Evolutionary conservation across 1,140 invertebrate genomes (phyloP).

Genomic region (Pseudomyrmex gracilis): DNA sequence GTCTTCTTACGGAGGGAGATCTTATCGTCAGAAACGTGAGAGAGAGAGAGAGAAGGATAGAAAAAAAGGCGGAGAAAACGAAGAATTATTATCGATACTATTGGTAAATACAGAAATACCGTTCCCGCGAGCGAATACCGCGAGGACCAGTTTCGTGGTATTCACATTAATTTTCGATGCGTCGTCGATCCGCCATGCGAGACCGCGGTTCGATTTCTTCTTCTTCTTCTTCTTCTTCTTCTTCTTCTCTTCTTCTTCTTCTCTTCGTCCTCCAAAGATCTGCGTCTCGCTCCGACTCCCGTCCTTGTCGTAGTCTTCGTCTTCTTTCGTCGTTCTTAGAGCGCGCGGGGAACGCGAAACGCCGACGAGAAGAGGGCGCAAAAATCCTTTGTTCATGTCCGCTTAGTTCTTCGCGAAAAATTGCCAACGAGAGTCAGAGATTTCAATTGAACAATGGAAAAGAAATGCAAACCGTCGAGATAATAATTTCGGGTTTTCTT

Average conservation of each 20-base stretch:
- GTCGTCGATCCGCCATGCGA: slow-evolving; percentile 75
- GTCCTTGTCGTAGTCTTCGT: background rate
- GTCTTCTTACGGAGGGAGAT: slow-evolving; percentile 73
- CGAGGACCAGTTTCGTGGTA: slow-evolving; percentile 77
- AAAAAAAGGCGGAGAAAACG: slow-evolving; percentile 44
- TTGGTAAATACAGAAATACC: slow-evolving; percentile 80
- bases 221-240: slow-evolving; percentile 66
- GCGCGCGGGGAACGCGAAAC: slow-evolving; percentile 58
- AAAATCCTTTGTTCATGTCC: slow-evolving; percentile 68
- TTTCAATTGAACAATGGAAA: background rate
- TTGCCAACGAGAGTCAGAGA: background rate
- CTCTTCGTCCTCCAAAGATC: background rate
- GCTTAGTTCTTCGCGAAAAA: slow-evolving; percentile 33
- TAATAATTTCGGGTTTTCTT: background rate
- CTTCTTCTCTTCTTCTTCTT: slow-evolving; percentile 72
- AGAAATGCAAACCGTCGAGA: background rate
- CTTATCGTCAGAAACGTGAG: slow-evolving; percentile 73
- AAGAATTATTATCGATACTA: slow-evolving; percentile 80
- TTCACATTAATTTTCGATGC: slow-evolving; percentile 79
- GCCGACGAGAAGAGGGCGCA: slow-evolving; percentile 61
- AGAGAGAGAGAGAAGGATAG: background rate
- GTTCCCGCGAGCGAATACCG: slow-evolving; percentile 73
- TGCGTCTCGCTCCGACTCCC: slow-evolving; percentile 30
- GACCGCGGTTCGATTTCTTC: slow-evolving; percentile 72
- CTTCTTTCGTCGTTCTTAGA: slow-evolving; percentile 51